phyloP scores from a whole-genome alignment of 2,888 invertebrate species.

The Nematopogon swammerdamellus region DNA sequence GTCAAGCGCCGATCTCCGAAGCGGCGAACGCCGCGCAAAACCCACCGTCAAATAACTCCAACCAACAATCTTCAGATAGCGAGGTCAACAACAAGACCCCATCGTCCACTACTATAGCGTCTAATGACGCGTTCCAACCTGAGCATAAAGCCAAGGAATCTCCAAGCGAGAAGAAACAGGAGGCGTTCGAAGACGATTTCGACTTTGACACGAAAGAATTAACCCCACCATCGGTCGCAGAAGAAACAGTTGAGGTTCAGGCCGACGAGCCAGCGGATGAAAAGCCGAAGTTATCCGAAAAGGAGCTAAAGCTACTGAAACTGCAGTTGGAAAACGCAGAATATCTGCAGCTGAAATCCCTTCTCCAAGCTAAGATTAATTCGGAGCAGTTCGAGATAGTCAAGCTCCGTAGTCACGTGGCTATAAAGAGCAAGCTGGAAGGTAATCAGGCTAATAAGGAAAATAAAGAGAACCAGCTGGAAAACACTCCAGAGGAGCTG shows the following conservation, averaged over 20 bases:
- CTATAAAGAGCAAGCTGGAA: conserved; percentile 47
- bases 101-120: conserved; percentile 5
- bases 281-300: conserved; percentile 54
- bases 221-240: conserved; percentile 18
- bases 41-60: too few species aligned
- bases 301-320: conserved; percentile 53
- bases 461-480: conserved; percentile 24
- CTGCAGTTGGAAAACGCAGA: conserved; percentile 66
- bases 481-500: conserved; percentile 30
- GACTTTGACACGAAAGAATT: conserved; percentile 23
- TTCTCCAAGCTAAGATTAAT: conserved; percentile 66
- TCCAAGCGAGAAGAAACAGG: conserved; percentile 12
- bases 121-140: conserved; percentile 8
- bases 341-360: conserved; percentile 63
- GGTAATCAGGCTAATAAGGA: conserved; percentile 25
- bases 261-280: conserved; percentile 24
- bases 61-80: neutral
- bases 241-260: conserved; percentile 12
- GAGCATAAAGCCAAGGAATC: conserved; percentile 16
- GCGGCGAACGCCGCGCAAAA: too few species aligned
- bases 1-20: too few species aligned
- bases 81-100: conserved; percentile 3
- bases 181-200: conserved; percentile 30
- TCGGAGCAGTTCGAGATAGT: conserved; percentile 72
- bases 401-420: conserved; percentile 54